Conservation (phyloP, 2,113 vertebrate species). For the Xyrauchen texanus region DNA sequence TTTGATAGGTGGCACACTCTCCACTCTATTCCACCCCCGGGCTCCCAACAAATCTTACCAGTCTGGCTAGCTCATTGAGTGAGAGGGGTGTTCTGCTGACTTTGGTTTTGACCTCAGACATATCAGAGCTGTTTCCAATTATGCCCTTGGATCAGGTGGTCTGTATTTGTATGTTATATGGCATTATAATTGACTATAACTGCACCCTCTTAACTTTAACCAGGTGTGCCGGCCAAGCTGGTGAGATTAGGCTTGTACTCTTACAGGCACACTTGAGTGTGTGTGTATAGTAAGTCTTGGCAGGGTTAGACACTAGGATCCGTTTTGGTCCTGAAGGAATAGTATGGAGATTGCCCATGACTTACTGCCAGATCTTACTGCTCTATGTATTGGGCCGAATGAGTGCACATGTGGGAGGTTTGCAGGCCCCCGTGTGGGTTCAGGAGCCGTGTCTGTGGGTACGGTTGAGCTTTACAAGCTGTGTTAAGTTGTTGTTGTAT, state of each 20-base stretch:
- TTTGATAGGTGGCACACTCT: constrained; percentile 65
- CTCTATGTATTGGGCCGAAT: constrained; percentile 17
- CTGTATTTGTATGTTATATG: constrained; percentile 78
- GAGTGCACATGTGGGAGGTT: constrained; percentile 32
- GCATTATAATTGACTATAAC: constrained; percentile 80
- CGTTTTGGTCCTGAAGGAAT: constrained; percentile 47
- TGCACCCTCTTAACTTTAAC: constrained; percentile 77
- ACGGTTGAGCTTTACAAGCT: constrained; percentile 47
- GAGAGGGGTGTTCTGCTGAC: constrained; percentile 57
- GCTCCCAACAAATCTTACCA: constrained; percentile 52
- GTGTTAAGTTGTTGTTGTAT: constrained; percentile 52
- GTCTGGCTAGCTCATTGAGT: neutral
- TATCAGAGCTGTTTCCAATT: constrained; percentile 76
- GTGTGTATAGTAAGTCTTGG: constrained; percentile 51
- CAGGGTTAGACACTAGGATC: constrained; percentile 38
- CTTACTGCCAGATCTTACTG: constrained; percentile 50
- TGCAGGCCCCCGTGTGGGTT: constrained; percentile 38
- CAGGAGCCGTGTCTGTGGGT: constrained; percentile 44
- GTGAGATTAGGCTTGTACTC: constrained; percentile 73
- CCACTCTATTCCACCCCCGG: constrained; percentile 35
- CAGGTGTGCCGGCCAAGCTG: constrained; percentile 75
- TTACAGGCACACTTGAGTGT: constrained; percentile 56
- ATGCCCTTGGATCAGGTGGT: constrained; percentile 63
- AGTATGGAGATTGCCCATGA: constrained; percentile 50
- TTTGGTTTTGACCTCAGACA: constrained; percentile 64